Percentiles rank a stretch among this genome's conserved stretches.
Evolutionary conservation across 1,140 invertebrate species (phyloP).

Genomic region (Tribolium madens): DNA sequence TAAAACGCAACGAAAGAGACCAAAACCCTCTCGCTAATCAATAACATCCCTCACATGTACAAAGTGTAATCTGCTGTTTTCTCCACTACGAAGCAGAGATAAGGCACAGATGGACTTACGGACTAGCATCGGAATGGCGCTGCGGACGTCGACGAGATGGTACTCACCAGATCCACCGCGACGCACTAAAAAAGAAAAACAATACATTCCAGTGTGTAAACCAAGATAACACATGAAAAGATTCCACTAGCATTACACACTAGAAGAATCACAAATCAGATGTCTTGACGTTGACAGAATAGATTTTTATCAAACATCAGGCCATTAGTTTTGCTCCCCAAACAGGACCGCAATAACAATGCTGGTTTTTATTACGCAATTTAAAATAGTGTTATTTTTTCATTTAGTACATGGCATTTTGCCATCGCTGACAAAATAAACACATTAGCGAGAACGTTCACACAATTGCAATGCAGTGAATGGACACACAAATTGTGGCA

Average conservation of each 20-base stretch:
- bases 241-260: conserved; percentile 1
- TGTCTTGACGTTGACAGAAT: neutral
- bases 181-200: conserved; percentile 38
- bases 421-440: neutral
- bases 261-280: neutral
- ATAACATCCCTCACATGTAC: conserved; percentile 15
- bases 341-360: neutral
- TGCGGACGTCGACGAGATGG: neutral
- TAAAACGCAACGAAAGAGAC: conserved; percentile 10
- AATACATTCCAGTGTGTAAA: conserved; percentile 5
- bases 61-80: neutral
- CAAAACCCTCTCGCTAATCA: neutral
- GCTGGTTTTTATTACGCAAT: neutral
- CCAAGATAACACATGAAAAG: neutral
- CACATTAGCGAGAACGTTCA: neutral
- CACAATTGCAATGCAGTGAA: neutral
- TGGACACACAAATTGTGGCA: conserved; percentile 3
- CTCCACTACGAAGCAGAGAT: conserved; percentile 6
- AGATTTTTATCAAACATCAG: neutral
- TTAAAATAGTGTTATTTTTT: neutral
- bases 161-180: conserved; percentile 39
- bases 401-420: neutral
- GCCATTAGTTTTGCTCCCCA: neutral
- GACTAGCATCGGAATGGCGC: neutral
- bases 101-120: conserved; percentile 28